Percentiles rank a stretch among this genome's conserved stretches.
Evolutionary conservation across 2,797 vertebrate species (phyloP).

Genomic region (Amblyopsis hoosieri): DNA sequence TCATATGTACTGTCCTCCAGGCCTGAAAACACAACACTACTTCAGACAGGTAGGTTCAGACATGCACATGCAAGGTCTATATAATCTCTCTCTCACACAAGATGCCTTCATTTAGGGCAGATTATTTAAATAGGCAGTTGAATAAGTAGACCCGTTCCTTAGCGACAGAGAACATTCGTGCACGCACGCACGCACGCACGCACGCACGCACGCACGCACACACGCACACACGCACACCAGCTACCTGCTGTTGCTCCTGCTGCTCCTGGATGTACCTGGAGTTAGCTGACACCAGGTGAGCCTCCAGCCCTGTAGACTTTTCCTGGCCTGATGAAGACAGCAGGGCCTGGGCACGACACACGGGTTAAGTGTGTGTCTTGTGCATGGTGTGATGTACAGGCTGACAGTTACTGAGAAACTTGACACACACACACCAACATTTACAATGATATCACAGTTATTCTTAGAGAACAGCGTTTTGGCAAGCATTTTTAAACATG

Average conservation of each 20-base stretch:
- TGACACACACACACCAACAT: no score
- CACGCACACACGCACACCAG: no score
- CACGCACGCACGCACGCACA: no score
- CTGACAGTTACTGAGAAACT: neutral
- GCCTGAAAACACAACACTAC: neutral
- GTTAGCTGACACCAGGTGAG: conserved; percentile 78
- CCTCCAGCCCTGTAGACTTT: conserved; percentile 72
- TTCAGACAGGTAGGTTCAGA: no score
- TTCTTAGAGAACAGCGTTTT: no score
- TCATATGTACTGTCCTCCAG: neutral
- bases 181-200: no score
- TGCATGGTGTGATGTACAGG: neutral
- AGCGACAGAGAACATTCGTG: no score
- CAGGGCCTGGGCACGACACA: conserved; percentile 59
- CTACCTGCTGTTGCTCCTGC: conserved; percentile 86
- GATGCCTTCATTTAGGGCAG: no score
- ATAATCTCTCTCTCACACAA: neutral
- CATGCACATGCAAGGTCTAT: conserved; percentile 1
- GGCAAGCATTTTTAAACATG: no score
- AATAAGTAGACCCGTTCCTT: no score
- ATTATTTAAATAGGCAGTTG: no score
- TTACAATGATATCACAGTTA: no score
- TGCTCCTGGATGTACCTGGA: conserved; percentile 84
- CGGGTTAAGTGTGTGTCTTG: neutral
- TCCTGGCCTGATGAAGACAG: conserved; percentile 57